phyloP scores from a whole-genome alignment of 2,888 invertebrate species.

The Eurytoma adleriae region DNA sequence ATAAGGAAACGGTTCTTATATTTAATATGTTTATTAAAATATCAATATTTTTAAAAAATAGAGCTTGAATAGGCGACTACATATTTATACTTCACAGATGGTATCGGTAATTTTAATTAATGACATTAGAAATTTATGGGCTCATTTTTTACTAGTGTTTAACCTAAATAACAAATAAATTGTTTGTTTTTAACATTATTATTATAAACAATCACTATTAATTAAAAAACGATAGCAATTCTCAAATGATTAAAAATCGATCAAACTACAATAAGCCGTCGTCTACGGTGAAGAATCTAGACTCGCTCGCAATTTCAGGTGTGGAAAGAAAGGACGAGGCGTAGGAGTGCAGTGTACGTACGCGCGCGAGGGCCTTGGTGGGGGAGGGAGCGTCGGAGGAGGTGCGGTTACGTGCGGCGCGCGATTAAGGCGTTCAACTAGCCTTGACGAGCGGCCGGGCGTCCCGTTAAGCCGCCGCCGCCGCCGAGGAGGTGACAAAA shows the following conservation, averaged over 20 bases:
- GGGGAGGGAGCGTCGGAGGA: slow-evolving; percentile 63
- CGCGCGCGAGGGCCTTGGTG: slow-evolving; percentile 43
- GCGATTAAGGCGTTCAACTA: slow-evolving; percentile 72
- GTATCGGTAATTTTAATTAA: too few relatives aligned
- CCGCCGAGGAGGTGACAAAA: slow-evolving; percentile 58
- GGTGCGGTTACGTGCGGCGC: slow-evolving; percentile 51
- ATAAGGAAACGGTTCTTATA: too few relatives aligned
- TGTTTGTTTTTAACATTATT: too few relatives aligned
- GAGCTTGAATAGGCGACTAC: too few relatives aligned
- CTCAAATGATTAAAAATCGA: background rate
- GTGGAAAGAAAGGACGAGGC: background rate
- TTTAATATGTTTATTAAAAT: too few relatives aligned
- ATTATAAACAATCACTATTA: too few relatives aligned
- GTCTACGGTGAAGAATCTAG: background rate
- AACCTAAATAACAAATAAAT: too few relatives aligned
- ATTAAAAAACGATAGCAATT: background rate
- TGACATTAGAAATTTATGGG: too few relatives aligned
- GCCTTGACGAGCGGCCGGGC: slow-evolving; percentile 59
- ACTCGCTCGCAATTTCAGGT: background rate
- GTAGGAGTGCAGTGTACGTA: background rate
- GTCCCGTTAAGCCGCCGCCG: slow-evolving; percentile 59
- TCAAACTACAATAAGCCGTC: background rate
- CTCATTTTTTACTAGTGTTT: too few relatives aligned
- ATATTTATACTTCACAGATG: too few relatives aligned
- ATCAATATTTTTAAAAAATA: too few relatives aligned